Evolutionary conservation across 1,140 invertebrate species (phyloP).

Genomic region (Glossosoma conforme): DNA sequence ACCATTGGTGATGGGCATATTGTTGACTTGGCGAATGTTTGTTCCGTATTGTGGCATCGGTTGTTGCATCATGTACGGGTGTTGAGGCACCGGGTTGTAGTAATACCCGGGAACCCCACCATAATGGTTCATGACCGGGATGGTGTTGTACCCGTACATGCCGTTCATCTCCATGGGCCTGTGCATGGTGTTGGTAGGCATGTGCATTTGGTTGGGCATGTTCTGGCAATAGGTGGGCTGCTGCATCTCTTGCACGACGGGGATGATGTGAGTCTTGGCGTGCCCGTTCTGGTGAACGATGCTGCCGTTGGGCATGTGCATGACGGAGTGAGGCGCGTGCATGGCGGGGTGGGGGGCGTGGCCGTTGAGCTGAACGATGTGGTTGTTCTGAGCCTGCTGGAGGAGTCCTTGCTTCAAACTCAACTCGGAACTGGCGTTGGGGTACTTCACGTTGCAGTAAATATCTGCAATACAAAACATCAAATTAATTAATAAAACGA

Average conservation of each 20-base stretch:
- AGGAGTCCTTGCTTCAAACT: conserved; percentile 4
- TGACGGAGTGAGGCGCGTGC: not conserved
- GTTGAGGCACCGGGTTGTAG: conserved; percentile 41
- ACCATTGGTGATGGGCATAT: conserved; percentile 41
- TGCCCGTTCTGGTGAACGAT: conserved; percentile 1
- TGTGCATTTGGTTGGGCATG: not conserved
- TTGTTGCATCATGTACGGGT: conserved; percentile 45
- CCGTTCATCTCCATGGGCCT: conserved; percentile 14
- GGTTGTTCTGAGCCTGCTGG: conserved; percentile 3
- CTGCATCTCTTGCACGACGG: conserved; percentile 1
- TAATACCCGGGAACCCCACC: conserved; percentile 36
- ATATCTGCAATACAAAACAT: conserved; percentile 25
- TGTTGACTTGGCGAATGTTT: conserved; percentile 45
- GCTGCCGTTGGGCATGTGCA: too few relatives aligned
- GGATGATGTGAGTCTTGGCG: not conserved
- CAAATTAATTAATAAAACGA: conserved; percentile 8
- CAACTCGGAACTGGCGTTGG: not conserved
- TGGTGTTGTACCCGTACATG: conserved; percentile 19
- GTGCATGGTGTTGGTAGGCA: conserved; percentile 13
- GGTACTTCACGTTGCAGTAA: conserved; percentile 28
- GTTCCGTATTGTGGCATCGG: conserved; percentile 38
- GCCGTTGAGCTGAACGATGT: conserved; percentile 16
- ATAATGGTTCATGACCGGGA: conserved; percentile 26
- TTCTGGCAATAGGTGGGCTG: conserved; percentile 5
- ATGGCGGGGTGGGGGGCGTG: conserved; percentile 2